A percentile compares a stretch with the other conserved stretches of the same genome.
Evolutionary conservation across 2,797 vertebrate genomes (phyloP).

Genomic region (Ctenopoma kingsleyae): DNA sequence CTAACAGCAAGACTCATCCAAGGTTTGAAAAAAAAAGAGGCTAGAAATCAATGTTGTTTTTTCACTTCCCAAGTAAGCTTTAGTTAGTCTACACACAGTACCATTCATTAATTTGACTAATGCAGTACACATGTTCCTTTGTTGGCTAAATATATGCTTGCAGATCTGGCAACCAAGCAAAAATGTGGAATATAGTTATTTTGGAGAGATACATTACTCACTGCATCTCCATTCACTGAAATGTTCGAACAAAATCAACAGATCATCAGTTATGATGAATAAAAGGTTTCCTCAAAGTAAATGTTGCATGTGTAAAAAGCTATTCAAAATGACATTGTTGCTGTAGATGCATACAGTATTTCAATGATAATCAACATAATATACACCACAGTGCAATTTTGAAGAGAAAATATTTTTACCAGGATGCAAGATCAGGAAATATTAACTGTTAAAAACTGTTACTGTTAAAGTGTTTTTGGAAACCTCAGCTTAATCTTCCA

Average conservation of each 20-base stretch:
- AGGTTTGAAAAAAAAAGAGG: neutral
- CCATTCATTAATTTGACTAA: constrained; percentile 3
- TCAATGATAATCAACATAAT: constrained; percentile 16
- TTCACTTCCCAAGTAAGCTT: constrained; percentile 4
- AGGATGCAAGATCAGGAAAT: neutral
- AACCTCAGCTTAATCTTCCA: constrained; percentile 10
- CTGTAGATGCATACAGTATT: constrained; percentile 7
- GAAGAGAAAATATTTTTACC: constrained; percentile 4
- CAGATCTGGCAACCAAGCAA: neutral
- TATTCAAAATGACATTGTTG: constrained; percentile 1
- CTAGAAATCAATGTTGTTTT: neutral
- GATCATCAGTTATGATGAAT: constrained; percentile 1
- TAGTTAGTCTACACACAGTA: constrained; percentile 7
- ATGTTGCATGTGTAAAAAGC: neutral
- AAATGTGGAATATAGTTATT: neutral
- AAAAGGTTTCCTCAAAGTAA: constrained; percentile 14
- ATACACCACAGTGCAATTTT: neutral
- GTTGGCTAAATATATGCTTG: constrained; percentile 5
- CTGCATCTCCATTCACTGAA: constrained; percentile 2
- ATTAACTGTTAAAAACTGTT: neutral
- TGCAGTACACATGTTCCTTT: neutral
- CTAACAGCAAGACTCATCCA: neutral
- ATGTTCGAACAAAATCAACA: neutral
- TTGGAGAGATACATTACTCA: neutral
- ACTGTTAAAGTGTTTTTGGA: constrained; percentile 18